Evolutionary conservation across 2,888 invertebrate species (phyloP), one percentile per base, ranked within the genome.

Genomic region (Cyclophora albipunctata): DNA sequence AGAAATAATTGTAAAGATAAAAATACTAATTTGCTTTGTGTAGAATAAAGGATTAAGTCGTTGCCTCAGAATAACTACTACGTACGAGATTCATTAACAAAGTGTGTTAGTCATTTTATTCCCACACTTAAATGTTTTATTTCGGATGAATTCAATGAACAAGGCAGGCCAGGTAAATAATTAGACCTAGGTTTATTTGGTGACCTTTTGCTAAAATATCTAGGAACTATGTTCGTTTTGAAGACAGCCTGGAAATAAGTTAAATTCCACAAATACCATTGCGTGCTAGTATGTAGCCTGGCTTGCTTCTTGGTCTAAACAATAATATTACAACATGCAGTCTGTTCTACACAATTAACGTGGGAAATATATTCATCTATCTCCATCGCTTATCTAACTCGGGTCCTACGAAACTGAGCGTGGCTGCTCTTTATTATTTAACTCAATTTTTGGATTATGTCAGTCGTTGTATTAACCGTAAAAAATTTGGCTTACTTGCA

Each of bases 301-400:
- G 57, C 54, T 65, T 54, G 60, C 51, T 57, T 57, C 53, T 63
- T 55, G 57, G 59, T 62, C 45, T 52, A 51, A 58, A 73, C 67
- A 72, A 70, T 69, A 69, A 59, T 58, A 63, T 78, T 77, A 69
- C 73, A 59, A 69, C 66, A 73, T 50, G 51, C 49, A 50, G 50
- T 54, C 52, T 54, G 62, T 62, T 63, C 61, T 70, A 64, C 45
- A 59, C 66, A 76, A 73, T 74, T 70, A 73, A 68, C 73, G 76
- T 78, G 78, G 65, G 78, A 78, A 73, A 63, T 63, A 60, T 63
- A 59, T 69, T 37, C 5, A 67, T 66, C 64, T 64, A 74, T 74
- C 71, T 60, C 58, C 48, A 48, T 51, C 54, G 59, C 50, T 52
- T 54, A 73, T 71, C 74, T 62, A 53, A 50, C 47, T 59, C 58